phyloP scores from a whole-genome alignment of 37 sponge, comb jelly and placozoan genomes.

The Beroe forskalii region DNA sequence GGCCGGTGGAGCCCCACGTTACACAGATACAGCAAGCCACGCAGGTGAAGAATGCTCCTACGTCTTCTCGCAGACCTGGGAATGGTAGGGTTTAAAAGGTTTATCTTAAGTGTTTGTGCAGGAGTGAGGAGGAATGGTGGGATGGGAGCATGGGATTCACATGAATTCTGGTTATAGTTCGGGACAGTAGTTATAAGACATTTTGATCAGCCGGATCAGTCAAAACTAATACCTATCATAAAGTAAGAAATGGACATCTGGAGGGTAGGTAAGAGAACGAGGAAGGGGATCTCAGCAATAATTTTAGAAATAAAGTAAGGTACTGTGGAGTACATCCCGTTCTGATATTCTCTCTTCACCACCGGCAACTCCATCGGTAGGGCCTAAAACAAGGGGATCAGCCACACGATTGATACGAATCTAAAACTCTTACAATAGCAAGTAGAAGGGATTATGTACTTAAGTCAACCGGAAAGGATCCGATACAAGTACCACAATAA shows the following conservation, averaged over 20 bases:
- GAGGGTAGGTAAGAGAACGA: neutral
- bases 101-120: no score
- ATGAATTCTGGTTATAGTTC: no score
- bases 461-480: no score
- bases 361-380: conserved; percentile 60
- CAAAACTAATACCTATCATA: conserved; percentile 51
- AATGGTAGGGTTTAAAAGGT: no score
- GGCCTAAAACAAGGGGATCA: neutral
- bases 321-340: conserved; percentile 65
- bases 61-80: neutral
- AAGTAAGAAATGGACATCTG: conserved; percentile 15
- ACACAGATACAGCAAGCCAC: conserved; percentile 6
- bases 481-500: no score
- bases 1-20: conserved; percentile 11
- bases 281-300: conserved; percentile 23
- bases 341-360: conserved; percentile 41
- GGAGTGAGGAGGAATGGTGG: no score
- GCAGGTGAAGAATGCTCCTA: neutral
- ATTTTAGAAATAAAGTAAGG: conserved; percentile 48
- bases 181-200: no score
- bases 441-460: no score
- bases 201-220: no score
- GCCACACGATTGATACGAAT: no score
- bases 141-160: no score
- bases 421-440: no score